Evolutionary conservation across 2,113 vertebrate species (phyloP).

Genomic region (Sebastes fasciatus): DNA sequence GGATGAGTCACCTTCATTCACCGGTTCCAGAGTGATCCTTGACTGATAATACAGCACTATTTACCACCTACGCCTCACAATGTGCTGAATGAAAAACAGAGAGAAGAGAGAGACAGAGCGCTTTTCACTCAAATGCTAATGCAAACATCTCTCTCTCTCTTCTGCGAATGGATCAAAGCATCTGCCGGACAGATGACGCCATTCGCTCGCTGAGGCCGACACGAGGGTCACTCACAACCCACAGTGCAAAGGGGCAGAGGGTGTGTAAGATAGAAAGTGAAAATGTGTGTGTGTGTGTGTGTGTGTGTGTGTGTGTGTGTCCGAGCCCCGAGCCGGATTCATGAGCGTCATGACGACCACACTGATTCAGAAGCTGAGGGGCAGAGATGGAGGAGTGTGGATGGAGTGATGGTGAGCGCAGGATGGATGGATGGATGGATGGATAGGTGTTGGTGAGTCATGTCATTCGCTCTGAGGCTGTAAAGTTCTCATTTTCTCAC

Average conservation of each 20-base stretch:
- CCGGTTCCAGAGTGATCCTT: conserved; percentile 70
- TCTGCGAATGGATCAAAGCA: conserved; percentile 62
- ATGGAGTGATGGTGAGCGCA: conserved; percentile 33
- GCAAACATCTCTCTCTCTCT: conserved; percentile 31
- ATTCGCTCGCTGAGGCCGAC: conserved; percentile 27
- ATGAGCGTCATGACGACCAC: conserved; percentile 40
- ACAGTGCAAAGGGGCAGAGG: conserved; percentile 10
- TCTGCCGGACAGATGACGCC: conserved; percentile 64
- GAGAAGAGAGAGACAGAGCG: conserved; percentile 5
- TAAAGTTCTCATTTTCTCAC: not conserved
- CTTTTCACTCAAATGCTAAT: conserved; percentile 64
- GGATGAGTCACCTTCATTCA: conserved; percentile 79
- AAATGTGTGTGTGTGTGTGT: not conserved
- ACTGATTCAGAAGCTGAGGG: conserved; percentile 61
- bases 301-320: conserved; percentile 23
- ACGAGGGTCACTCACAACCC: conserved; percentile 49
- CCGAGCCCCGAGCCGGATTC: conserved; percentile 15
- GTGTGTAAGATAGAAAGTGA: no score
- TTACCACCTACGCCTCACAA: conserved; percentile 62
- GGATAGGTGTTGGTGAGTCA: conserved; percentile 53
- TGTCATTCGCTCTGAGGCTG: not conserved
- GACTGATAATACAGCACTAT: conserved; percentile 72
- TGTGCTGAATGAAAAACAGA: conserved; percentile 62
- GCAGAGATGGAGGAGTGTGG: conserved; percentile 49
- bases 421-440: conserved; percentile 7